Evolutionary conservation across 2,113 vertebrate species (phyloP), one percentile per base, ranked within the genome.

Genomic region (Erythrocebus patas): DNA sequence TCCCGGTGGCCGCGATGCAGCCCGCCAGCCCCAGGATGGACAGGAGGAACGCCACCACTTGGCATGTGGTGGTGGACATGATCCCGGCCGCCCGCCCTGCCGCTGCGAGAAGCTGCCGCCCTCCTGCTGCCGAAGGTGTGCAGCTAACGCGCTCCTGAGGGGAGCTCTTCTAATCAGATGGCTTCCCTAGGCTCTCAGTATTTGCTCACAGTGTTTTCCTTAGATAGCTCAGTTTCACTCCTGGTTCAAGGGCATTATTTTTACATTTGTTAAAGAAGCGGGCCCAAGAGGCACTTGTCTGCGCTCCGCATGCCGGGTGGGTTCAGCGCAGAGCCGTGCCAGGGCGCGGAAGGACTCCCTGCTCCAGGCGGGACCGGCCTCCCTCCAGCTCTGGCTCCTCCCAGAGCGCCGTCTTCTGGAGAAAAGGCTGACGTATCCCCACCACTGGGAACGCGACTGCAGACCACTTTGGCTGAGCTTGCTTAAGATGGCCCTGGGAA

Each of bases 51-150:
- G 99, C 99, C 96, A 98, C 98, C 92, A 99, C 98, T 97, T 99
- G 99, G 90, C 98, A 98, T 61, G 99, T 89, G 70, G 99, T 99
- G n/a, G 98, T 98, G 81, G 99, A 98, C 99, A 99, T 99, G 97
- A 95, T 96, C 97, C 86, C 48, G 68, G 52, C 86, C 1, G 0
- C 0, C 8, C 8, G 40, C 91, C 52, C 83, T 84, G 9, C 55
- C 1, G 3, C 70, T 6, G 2, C 45, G 83, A 85, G 81, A 38
- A 30, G 35, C 79, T 90, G 95, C 83, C 4, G 40, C 59, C 93
- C 55, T 70, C 18, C 90, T 70, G 68, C 95, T 3, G 45, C n/a
- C 30, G 92, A 52, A 96, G 89, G 84, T 0, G 11, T 48, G 7
- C 57, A 55, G 75, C 68, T 57, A 85, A 80, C 88, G 57, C 75